Base-by-base conservation (phyloP, 1,140 invertebrate genomes). In the Apocrypta bakeri region DNA sequence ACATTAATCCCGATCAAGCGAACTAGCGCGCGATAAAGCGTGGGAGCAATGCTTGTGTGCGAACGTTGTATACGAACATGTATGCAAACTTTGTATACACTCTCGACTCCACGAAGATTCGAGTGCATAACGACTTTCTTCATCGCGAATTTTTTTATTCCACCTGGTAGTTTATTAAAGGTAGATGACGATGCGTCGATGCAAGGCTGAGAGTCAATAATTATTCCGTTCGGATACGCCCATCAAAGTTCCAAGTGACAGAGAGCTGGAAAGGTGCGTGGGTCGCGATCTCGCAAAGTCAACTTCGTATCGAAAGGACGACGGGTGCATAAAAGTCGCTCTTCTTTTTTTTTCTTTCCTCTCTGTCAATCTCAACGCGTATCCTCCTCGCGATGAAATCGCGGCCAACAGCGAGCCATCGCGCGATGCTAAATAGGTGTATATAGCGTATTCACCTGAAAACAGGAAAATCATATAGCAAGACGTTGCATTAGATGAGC, bases 191-290 rank as follows among this genome's bases (percentile, higher is more conserved):
- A 81, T 76, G 42, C 27, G 40, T 9, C 17, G 27, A 17, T 42
- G 63, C 81, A 82, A 82, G 81, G 81, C 75, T 82, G 40, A 17
- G 71, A 7, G 40, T 72, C 64, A 48, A 72, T 82, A 64, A 82
- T 82, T 76, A 82, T 82, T 78, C 75, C 24, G n/a, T 37, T 72
- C 64, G 75, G 48, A 29, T 78, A 83, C 81, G 75, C 75, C 81
- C 81, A 83, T 83, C n/a, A 31, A 42, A 69, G 82, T 85, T 85
- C 81, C 73, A 85, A 85, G 84, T 84, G 66, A 82, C 82, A 82
- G 84, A 87, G 86, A 83, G 79, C 86, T 86, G 86, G 85, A 81
- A 71, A 83, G 75, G 83, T 68, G 66, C 85, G 87, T 88, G 84
- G 87, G 85, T 56, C 81, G 25, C 14, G 81, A 77, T 82, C 75